Evolutionary conservation across 92 coral and sea anemone genomes (phyloP), one percentile per base, ranked within the genome.

Genomic region (Epizoanthus illoricatus): DNA sequence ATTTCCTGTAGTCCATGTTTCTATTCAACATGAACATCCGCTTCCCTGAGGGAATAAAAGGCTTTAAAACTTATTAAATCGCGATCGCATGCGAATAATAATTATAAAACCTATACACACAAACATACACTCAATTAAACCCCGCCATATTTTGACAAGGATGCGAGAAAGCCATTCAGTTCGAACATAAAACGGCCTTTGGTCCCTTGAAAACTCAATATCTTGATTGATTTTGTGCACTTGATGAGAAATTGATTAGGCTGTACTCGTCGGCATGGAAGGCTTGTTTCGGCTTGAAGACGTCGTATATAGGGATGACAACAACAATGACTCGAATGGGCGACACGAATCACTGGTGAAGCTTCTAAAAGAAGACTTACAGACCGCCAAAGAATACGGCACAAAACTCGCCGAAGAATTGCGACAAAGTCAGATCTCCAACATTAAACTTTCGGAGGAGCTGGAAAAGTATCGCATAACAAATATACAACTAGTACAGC

Each of bases 371-470:
- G 18, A 65, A 15, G 70, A 65, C 21, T 40, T 65, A 65, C 70
- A 65, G 9, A 7, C 43, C 17, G 70, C 42, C 5, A 65, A 65
- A 24, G 70, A 65, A 5, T 16, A 11, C 70, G 40, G 5, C n/a
- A 40, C 42, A 65, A 65, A 21, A 28, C 70, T 65, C 16, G 70
- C 40, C 19, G 40, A 65, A 65, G 70, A 65, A 65, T 65, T 65
- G 70, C 70, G 23, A 28, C 43, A 65, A 40, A 24, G 70, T 65
- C 70, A 65, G 70, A 65, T 65, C 33, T 65, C 70, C 70, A 65
- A 65, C 15, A 28, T 65, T 40, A 65, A 65, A 28, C 70, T 65
- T 65, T 28, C 42, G 28, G 43, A 65, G 40, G 70, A 65, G 40
- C 42, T 65, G 16, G 70, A 65, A 65, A 28, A 65, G 39, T 65